Base-by-base conservation (phyloP, 2,888 invertebrate genomes). In the Trachelus iudaicus region DNA sequence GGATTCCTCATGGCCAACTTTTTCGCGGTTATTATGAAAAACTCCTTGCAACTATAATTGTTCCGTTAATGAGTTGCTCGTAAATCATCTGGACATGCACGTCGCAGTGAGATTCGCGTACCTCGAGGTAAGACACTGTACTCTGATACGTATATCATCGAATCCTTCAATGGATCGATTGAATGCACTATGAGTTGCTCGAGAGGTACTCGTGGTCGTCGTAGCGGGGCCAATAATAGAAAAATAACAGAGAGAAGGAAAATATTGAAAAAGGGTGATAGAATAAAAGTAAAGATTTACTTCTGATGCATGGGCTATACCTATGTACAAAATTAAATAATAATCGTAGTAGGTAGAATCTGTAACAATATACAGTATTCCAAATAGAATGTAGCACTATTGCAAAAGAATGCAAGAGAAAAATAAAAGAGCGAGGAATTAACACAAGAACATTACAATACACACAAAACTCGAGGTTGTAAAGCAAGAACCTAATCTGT, bases 291-390 rank as follows among this genome's bases (percentile, higher is more conserved):
- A 2, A 69, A 30, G 40, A 76, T 85, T 80, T 79, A 87, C 85
- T 85, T 86, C 86, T 86, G 84, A 84, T 87, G 87, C 85, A 85
- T 81, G 86, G 80, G 75, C 74, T 76, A 75, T 81, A 84, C 85
- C 83, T 83, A 84, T 87, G 87, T 87, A 89, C 87, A 87, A 84
- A 90, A 89, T 88, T 86, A 88, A 90, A 87, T 88, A 86, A 82
- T 88, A 89, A 88, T 86, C 84, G 84, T 89, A 88, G 87, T 83
- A 80, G 80, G 83, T 89, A 89, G 86, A 84, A 83, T 85, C 84
- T 86, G 84, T 85, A 84, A 85, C 83, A 81, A 84, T 77, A 84
- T 86, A 82, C 88, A 88, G 88, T 89, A 88, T 88, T 89, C 83
- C 85, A 85, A 81, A 81, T 88, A 88, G 86, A 83, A 83, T 84